Percentiles rank a stretch among this genome's conserved stretches.
These are phyloP conservation scores for Misgurnus mizolepis DNA, from an alignment of 2,113 vertebrate genomes.

Conservation along the genomic window DNA sequence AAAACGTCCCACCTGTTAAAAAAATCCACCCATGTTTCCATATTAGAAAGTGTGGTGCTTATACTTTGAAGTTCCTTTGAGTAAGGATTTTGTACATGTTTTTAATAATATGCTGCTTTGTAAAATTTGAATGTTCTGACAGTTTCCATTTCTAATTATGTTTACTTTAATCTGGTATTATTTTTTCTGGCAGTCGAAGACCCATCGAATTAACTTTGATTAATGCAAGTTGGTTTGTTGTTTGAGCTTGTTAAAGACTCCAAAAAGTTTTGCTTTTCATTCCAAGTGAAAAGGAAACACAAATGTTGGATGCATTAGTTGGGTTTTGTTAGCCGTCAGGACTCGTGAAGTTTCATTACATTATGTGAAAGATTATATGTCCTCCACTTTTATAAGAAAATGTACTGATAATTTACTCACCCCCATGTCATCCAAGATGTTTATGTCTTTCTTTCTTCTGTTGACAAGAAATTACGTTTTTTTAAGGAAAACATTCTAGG, in stretches of 20 bases:
- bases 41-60: constrained; percentile 43
- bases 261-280: constrained; percentile 60
- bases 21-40: constrained; percentile 37
- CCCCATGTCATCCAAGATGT: too few species aligned
- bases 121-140: constrained; percentile 49
- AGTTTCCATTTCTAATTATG: constrained; percentile 64
- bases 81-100: constrained; percentile 49
- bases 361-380: too few species aligned
- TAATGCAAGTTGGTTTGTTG: constrained; percentile 64
- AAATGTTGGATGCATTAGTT: constrained; percentile 42
- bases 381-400: too few species aligned
- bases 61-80: constrained; percentile 59
- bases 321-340: constrained; percentile 15
- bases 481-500: too few species aligned
- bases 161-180: constrained; percentile 63
- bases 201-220: constrained; percentile 64
- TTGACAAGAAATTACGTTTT: too few species aligned
- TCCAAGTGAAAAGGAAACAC: constrained; percentile 45
- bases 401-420: too few species aligned
- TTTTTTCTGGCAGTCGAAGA: constrained; percentile 62
- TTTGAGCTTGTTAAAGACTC: constrained; percentile 60
- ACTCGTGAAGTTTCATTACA: neutral
- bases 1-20: constrained; percentile 44
- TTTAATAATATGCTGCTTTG: constrained; percentile 40
- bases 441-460: too few species aligned